Evolutionary conservation across 2,888 invertebrate genomes (phyloP).

Genomic region (Limenitis camilla): DNA sequence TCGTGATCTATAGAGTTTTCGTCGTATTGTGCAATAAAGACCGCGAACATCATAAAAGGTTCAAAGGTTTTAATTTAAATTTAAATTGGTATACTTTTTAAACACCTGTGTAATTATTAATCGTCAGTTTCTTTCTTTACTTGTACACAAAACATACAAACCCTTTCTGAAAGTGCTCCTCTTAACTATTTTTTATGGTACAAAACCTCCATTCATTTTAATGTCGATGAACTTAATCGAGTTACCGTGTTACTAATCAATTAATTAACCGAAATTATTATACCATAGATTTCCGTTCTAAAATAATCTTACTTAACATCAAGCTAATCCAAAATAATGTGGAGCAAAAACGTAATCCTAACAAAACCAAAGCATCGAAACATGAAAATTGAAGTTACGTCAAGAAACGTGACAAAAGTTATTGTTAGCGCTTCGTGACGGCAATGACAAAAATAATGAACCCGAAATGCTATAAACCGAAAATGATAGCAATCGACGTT

Average conservation of each 20-base stretch:
- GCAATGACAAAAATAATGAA: conserved; percentile 53
- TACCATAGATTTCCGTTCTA: too few relatives aligned
- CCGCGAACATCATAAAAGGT: conserved; percentile 35
- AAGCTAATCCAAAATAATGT: background rate
- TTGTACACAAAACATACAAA: background rate
- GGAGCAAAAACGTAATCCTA: background rate
- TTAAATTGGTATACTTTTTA: conserved; percentile 29
- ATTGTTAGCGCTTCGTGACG: conserved; percentile 46
- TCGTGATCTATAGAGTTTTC: conserved; percentile 16
- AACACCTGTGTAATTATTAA: background rate
- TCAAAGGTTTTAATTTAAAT: conserved; percentile 50
- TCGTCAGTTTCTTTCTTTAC: too few relatives aligned
- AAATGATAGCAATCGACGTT: conserved; percentile 42
- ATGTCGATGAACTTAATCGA: too few relatives aligned
- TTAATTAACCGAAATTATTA: too few relatives aligned
- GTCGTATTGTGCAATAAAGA: conserved; percentile 14
- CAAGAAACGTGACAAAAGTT: conserved; percentile 49
- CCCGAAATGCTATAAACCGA: conserved; percentile 41
- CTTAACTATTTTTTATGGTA: too few relatives aligned
- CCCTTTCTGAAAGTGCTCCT: too few relatives aligned
- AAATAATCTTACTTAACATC: background rate
- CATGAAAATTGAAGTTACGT: conserved; percentile 51
- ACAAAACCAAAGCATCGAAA: conserved; percentile 8
- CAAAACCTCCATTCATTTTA: too few relatives aligned
- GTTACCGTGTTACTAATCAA: too few relatives aligned